A percentile compares a stretch with the other conserved stretches of the same genome.
Conservation (phyloP, 2,888 invertebrate genomes). For the Cynaeus angustus region DNA sequence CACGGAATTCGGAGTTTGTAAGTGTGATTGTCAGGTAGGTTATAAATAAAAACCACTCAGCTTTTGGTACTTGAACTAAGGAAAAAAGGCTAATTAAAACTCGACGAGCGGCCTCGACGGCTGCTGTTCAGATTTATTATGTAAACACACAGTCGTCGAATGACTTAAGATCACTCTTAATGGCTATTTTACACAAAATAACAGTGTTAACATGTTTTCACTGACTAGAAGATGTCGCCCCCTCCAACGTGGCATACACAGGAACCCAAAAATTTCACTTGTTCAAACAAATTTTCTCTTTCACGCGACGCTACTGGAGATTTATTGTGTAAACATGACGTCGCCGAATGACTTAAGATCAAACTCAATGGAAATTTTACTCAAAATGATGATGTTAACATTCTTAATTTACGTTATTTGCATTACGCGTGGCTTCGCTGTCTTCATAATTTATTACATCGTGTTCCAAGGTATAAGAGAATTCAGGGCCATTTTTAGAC, state of each 20-base stretch:
- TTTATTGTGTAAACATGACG: too few species aligned
- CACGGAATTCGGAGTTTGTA: slow-evolving; percentile 5
- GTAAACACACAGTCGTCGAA: not conserved
- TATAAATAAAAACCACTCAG: slow-evolving; percentile 24
- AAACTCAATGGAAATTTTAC: too few species aligned
- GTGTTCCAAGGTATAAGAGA: too few species aligned
- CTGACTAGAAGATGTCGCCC: not conserved
- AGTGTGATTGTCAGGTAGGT: slow-evolving; percentile 23
- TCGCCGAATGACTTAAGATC: too few species aligned
- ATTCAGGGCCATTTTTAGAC: too few species aligned
- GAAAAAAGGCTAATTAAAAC: slow-evolving; percentile 1
- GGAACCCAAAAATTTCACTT: too few species aligned
- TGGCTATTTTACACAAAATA: not conserved
- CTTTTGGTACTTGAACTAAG: not conserved
- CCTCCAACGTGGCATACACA: not conserved
- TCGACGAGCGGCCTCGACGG: not conserved
- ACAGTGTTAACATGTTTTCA: not conserved
- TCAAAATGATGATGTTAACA: too few species aligned
- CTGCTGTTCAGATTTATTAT: not conserved
- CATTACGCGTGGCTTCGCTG: too few species aligned
- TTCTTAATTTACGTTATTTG: too few species aligned
- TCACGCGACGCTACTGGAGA: too few species aligned
- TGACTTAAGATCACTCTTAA: not conserved
- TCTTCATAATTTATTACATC: too few species aligned
- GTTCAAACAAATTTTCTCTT: too few species aligned